Base-by-base conservation (phyloP, 1,140 invertebrate genomes). In the Sitobion miscanthi region DNA sequence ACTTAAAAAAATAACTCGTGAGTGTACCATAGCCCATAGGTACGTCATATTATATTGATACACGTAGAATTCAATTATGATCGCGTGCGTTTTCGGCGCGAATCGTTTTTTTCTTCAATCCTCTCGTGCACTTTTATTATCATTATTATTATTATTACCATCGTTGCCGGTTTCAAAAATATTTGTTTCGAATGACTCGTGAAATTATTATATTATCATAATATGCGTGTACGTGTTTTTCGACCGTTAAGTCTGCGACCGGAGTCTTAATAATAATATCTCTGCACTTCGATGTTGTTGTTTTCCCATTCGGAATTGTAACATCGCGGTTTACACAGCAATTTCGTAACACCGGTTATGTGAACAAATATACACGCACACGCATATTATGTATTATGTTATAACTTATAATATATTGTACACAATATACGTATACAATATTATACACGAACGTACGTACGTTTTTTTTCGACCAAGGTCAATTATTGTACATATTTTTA, bases 271-370 rank as follows among this genome's bases (percentile, higher is more conserved):
- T 45, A 85, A 42, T 86, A 86, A 45, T 47, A 47, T n/a, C 25
- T 85, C 83, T 30, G 45, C 85, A 42, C 5, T 87, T 30, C 21
- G 47, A 49, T 17, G 47, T 52, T 30, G 47, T 87, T 54, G 47
- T 89, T 89, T 89, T 54, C 49, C 47, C 87, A 35, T 89, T 89
- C 49, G 87, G 9, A 89, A 89, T 89, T 23, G 87, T 89, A 89
- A 54, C 87, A 35, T 52, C 86, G 47, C 86, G 86, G 86, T 89
- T 89, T 89, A 89, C 42, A 54, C 49, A n/a, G 87, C 49, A 21
- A 89, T 89, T 89, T 89, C 87, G 87, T 89, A 89, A 89, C 87
- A 86, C 49, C 87, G 21, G 87, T 89, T 54, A 52, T 54, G 87
- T 35, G 87, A 35, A 89, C 45, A 49, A 25, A 45, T 9, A 86